Conservation (phyloP, 2,113 vertebrate genomes). For the Saccopteryx bilineata region DNA sequence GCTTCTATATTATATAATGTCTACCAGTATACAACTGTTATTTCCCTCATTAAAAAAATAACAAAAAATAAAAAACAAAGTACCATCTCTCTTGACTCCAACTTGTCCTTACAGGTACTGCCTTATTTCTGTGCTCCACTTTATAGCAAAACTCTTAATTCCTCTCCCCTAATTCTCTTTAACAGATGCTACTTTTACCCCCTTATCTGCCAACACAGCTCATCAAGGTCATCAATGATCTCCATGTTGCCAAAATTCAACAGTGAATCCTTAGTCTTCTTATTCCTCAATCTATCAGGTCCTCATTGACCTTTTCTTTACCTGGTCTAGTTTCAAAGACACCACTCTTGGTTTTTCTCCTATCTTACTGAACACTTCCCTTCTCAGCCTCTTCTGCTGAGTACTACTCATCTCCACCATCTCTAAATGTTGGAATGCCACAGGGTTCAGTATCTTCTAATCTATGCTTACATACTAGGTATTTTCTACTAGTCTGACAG, state of each 20-base stretch:
- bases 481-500: constrained; percentile 21
- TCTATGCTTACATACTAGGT: not conserved
- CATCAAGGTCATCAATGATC: not conserved
- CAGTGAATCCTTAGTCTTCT: constrained; percentile 24
- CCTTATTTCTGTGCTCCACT: not conserved
- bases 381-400: constrained; percentile 12
- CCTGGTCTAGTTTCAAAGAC: not conserved
- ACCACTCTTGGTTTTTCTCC: not conserved
- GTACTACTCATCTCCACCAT: not conserved
- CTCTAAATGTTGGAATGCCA: not conserved
- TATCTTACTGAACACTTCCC: not conserved
- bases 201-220: not conserved
- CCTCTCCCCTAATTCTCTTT: constrained; percentile 20
- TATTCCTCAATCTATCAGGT: not conserved
- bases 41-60: constrained; percentile 23
- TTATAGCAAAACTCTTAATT: not conserved
- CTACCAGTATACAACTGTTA: not conserved
- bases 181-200: constrained; percentile 29
- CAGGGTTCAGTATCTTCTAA: not conserved
- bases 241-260: constrained; percentile 7
- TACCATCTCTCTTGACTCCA: not conserved
- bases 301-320: not conserved
- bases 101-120: not conserved
- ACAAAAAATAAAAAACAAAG: not conserved
- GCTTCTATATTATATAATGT: constrained; percentile 8